Base-by-base conservation (phyloP, 2,888 invertebrate genomes). In the Mystacides longicornis region DNA sequence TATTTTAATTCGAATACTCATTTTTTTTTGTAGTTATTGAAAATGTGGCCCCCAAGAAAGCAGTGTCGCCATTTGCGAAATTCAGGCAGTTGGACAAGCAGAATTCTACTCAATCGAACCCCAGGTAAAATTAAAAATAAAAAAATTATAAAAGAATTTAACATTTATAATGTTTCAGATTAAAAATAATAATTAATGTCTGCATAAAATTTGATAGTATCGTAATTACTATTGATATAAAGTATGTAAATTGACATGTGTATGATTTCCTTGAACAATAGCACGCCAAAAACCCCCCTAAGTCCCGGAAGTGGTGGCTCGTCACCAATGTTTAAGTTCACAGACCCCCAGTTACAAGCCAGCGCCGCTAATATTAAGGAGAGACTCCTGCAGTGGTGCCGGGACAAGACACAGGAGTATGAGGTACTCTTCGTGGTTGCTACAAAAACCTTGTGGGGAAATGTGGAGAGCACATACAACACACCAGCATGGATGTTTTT, bases 331-430 rank as follows among this genome's bases (percentile, higher is more conserved):
- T 91, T 92, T 85, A 89, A 86, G 85, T 91, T 92, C 83, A 90
- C 89, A 74, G 91, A 91, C 79, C 88, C 90, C 70, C 85, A 86
- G 77, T 83, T 94, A 79, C 86, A 85, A 74, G 86, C 88, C 75
- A 93, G 90, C 79, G 94, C 94, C 69, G 87, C 86, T 78, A 89
- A 92, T 78, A 92, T 95, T 77, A 97, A 96, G 86, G 94, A 96
- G 74, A 86, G 93, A 77, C 83, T 97, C 74, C 86, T 97, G 79
- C 86, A 89, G 77, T 97, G 97, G 97, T 93, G 93, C 81, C 90
- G 92, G 79, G 88, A 89, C 81, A 94, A 95, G 85, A 95, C 95
- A 69, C 87, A 89, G 82, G 94, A 92, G 81, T 97, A 97, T 80
- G 89, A 94, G 89, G 96, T 95, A 89, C 74, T 53, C 53, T 53